A percentile compares a stretch with the other conserved stretches of the same genome.
phyloP scores from a whole-genome alignment of 2,113 vertebrate genomes.

The Ariopsis seemanni region DNA sequence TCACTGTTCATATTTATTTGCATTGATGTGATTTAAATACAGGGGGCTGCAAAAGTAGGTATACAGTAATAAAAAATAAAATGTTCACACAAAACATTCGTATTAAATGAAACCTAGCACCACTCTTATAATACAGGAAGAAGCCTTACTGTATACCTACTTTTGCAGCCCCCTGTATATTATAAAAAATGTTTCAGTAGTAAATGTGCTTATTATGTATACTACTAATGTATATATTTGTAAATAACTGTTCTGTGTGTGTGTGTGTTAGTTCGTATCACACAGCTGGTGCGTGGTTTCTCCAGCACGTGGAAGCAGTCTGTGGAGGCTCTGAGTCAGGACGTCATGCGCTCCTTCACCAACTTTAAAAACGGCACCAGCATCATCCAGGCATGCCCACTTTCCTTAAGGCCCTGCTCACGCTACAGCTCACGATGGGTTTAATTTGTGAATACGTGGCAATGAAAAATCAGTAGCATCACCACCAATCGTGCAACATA shows the following conservation, averaged over 20 bases:
- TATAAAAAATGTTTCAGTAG: background rate
- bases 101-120: too few relatives aligned
- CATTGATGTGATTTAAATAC: background rate
- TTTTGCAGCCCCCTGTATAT: background rate
- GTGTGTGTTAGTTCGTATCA: slow-evolving; percentile 76
- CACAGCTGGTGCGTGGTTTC: slow-evolving; percentile 85
- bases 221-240: background rate
- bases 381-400: slow-evolving; percentile 83
- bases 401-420: background rate
- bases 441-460: too few relatives aligned
- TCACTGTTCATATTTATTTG: background rate
- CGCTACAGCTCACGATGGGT: too few relatives aligned
- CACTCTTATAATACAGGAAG: too few relatives aligned
- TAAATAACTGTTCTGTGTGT: background rate
- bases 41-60: too few relatives aligned
- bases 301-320: slow-evolving; percentile 86
- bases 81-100: too few relatives aligned
- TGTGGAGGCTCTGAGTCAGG: slow-evolving; percentile 87
- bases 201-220: background rate
- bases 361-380: slow-evolving; percentile 92
- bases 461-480: too few relatives aligned
- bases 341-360: slow-evolving; percentile 92
- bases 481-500: too few relatives aligned
- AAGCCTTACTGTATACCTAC: too few relatives aligned
- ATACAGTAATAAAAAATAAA: too few relatives aligned